Percentiles rank a stretch among this genome's conserved stretches.
phyloP scores from a whole-genome alignment of 2,797 vertebrate genomes.

The Fistularia commersonii region DNA sequence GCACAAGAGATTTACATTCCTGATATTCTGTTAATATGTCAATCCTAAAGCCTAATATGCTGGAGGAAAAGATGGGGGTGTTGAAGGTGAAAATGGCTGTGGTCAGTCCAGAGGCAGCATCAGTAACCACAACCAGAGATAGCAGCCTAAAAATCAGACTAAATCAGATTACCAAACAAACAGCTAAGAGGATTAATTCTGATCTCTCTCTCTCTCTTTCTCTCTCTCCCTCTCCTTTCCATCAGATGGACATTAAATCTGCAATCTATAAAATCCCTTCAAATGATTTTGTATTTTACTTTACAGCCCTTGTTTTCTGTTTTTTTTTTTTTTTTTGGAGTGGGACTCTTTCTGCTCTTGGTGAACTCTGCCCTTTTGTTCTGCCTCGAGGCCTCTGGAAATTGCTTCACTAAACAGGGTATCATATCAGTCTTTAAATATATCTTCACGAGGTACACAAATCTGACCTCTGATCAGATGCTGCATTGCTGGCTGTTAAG shows the following conservation, averaged over 20 bases:
- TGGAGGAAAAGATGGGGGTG: constrained; percentile 3
- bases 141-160: constrained; percentile 66
- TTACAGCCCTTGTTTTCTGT: constrained; percentile 35
- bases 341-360: constrained; percentile 33
- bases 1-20: constrained; percentile 42
- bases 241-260: constrained; percentile 67
- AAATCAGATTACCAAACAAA: constrained; percentile 77
- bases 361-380: constrained; percentile 62
- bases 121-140: constrained; percentile 66
- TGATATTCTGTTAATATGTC: constrained; percentile 51
- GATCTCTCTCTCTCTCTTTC: constrained; percentile 52
- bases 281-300: constrained; percentile 63
- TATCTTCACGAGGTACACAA: constrained; percentile 36
- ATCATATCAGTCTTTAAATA: constrained; percentile 51
- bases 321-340: constrained; percentile 45
- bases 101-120: constrained; percentile 62
- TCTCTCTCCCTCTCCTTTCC: constrained; percentile 33
- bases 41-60: constrained; percentile 28
- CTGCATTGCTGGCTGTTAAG: constrained; percentile 30
- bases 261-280: constrained; percentile 69
- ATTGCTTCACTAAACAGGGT: constrained; percentile 52
- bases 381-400: constrained; percentile 48
- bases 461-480: constrained; percentile 48
- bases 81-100: constrained; percentile 50
- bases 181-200: constrained; percentile 73